phyloP scores from a whole-genome alignment of 2,888 invertebrate species.

The Heliconius aoede region DNA sequence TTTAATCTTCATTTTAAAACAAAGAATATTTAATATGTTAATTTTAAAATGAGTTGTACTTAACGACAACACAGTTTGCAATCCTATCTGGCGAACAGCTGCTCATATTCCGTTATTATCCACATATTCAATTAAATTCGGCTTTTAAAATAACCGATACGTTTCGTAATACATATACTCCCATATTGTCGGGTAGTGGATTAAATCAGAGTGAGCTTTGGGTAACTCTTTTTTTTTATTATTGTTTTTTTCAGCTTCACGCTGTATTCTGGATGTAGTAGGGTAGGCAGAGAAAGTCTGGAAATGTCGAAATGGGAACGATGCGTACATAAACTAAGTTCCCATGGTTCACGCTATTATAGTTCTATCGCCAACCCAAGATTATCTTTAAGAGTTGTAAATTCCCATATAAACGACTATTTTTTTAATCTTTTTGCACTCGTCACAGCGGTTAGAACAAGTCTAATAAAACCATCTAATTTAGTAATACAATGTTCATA shows the following conservation, averaged over 20 bases:
- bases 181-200: conserved; percentile 30
- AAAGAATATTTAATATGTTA: conserved; percentile 1
- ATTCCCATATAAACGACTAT: no score
- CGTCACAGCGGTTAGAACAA: background rate
- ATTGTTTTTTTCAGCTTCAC: no score
- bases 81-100: conserved; percentile 9
- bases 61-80: conserved; percentile 10
- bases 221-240: background rate
- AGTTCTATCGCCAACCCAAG: no score
- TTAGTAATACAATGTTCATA: background rate
- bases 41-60: conserved; percentile 13
- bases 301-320: no score
- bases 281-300: no score
- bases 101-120: conserved; percentile 25
- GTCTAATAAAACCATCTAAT: background rate
- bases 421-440: no score
- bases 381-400: no score
- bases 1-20: background rate
- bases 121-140: conserved; percentile 29
- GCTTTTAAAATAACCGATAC: conserved; percentile 39
- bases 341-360: no score
- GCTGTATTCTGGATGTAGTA: no score
- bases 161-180: conserved; percentile 31
- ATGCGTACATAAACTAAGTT: no score
- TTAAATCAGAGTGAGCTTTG: conserved; percentile 28